These are phyloP conservation scores for Thera britannica DNA, from an alignment of 2,888 invertebrate species.

Conservation along the genomic window DNA sequence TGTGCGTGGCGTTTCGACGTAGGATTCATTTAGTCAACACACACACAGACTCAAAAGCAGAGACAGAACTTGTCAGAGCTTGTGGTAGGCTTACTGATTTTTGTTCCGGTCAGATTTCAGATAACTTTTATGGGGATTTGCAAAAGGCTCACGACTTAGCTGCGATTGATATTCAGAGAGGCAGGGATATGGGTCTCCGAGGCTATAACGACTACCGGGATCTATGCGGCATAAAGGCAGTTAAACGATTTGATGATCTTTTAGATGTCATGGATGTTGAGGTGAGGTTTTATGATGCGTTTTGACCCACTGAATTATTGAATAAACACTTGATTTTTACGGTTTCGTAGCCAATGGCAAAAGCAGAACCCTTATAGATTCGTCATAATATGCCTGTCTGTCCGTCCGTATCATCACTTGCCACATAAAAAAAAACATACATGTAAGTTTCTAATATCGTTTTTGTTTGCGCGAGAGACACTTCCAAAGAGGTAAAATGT, in stretches of 20 bases:
- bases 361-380: too few relatives aligned
- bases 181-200: constrained; percentile 65
- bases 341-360: too few relatives aligned
- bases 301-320: neutral
- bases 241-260: constrained; percentile 64
- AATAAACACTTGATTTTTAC: neutral
- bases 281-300: constrained; percentile 47
- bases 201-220: constrained; percentile 70
- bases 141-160: constrained; percentile 61
- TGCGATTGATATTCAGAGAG: constrained; percentile 66
- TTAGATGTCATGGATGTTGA: constrained; percentile 65
- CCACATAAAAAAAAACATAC: too few relatives aligned
- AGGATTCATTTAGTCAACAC: too few relatives aligned
- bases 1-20: too few relatives aligned
- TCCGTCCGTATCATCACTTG: too few relatives aligned
- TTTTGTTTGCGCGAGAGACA: too few relatives aligned
- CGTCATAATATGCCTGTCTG: too few relatives aligned
- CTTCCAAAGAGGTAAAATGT: too few relatives aligned
- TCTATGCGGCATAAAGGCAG: constrained; percentile 60
- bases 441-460: too few relatives aligned
- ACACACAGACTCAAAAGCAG: too few relatives aligned
- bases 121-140: constrained; percentile 61
- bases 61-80: too few relatives aligned
- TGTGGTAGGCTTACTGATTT: constrained; percentile 5
- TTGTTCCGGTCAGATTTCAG: constrained; percentile 56